A percentile compares a stretch with the other conserved stretches of the same genome.
Evolutionary conservation across 92 coral and sea anemone species (phyloP).

Genomic region (Meandrina meandrites): DNA sequence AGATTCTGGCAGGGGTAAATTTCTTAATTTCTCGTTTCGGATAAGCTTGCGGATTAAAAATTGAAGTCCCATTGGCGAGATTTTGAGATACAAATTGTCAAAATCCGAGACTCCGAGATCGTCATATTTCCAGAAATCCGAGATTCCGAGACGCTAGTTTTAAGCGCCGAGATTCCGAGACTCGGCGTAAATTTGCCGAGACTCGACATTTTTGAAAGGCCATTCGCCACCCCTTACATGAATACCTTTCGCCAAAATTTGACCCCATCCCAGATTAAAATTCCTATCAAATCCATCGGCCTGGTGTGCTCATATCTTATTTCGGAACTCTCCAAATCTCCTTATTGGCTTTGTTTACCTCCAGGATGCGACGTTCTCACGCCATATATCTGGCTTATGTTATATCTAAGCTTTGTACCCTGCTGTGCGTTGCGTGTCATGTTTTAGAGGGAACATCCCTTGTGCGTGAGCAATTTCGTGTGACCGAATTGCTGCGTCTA

Average conservation of each 20-base stretch:
- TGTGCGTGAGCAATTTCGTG: neutral
- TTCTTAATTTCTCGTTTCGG: no score
- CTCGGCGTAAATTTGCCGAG: no score
- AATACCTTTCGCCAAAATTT: neutral
- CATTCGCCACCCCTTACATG: no score
- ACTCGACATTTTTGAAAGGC: no score
- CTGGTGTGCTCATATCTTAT: neutral
- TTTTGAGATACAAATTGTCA: no score
- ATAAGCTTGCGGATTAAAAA: no score
- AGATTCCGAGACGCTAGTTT: no score
- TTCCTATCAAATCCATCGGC: neutral
- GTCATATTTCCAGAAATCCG: no score
- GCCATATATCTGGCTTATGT: neutral
- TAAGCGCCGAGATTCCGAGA: no score
- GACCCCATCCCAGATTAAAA: conserved; percentile 8
- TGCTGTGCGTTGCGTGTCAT: neutral
- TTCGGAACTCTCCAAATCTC: neutral
- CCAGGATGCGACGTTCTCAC: neutral
- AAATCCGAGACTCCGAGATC: no score
- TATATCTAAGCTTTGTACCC: neutral
- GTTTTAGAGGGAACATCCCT: neutral
- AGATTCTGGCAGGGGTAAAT: no score
- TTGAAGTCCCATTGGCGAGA: no score
- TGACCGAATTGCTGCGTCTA: neutral
- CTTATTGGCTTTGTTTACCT: neutral